A percentile compares a stretch with the other conserved stretches of the same genome.
phyloP scores from a whole-genome alignment of 1,140 invertebrate species.

The Oncopeltus fasciatus region DNA sequence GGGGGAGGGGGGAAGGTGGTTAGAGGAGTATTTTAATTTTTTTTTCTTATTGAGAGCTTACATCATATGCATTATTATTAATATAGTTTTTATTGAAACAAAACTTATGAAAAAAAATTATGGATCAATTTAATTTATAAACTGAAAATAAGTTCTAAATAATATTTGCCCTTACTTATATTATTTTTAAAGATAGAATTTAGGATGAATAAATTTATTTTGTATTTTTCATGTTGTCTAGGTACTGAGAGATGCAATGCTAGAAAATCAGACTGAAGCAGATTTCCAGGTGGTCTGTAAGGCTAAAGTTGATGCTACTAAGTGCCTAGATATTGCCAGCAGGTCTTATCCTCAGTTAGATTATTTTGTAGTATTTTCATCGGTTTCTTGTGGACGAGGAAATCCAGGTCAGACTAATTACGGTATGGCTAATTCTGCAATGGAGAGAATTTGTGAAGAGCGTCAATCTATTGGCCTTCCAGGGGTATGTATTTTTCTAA shows the following conservation, averaged over 20 bases:
- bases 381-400: conserved; percentile 83
- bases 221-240: conserved; percentile 24
- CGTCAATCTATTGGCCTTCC: conserved; percentile 65
- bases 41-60: too few species aligned
- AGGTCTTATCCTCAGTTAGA: conserved; percentile 64
- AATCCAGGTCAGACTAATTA: conserved; percentile 93
- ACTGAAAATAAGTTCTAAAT: too few species aligned
- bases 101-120: too few species aligned
- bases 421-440: conserved; percentile 85
- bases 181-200: too few species aligned
- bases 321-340: conserved; percentile 57
- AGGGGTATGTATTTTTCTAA: conserved; percentile 33
- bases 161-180: too few species aligned
- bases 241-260: conserved; percentile 68
- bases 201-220: background rate
- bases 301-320: conserved; percentile 66
- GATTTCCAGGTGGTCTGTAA: conserved; percentile 60
- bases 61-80: too few species aligned
- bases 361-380: conserved; percentile 89
- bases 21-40: too few species aligned
- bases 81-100: too few species aligned
- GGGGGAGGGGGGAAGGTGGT: too few species aligned
- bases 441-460: conserved; percentile 85
- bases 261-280: conserved; percentile 72
- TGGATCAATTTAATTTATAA: too few species aligned